Conservation (phyloP, 2,888 invertebrate species). For the Drosophila atripex region DNA sequence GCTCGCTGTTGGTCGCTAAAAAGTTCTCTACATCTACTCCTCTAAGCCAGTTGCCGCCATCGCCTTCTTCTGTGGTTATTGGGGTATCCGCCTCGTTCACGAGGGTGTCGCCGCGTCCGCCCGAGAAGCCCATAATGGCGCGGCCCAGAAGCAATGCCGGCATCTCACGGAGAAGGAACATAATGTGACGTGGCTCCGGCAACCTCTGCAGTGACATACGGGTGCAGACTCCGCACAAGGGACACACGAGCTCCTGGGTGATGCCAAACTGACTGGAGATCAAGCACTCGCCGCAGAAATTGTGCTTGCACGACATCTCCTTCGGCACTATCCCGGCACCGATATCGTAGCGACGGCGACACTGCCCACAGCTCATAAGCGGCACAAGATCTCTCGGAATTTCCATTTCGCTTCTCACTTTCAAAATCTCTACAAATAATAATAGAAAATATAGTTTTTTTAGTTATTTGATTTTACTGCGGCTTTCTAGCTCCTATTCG, state of each 20-base stretch:
- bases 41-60: conserved; percentile 16
- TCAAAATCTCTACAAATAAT: not conserved
- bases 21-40: conserved; percentile 6
- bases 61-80: no score
- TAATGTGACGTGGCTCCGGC: conserved; percentile 5
- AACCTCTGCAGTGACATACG: not conserved
- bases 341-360: conserved; percentile 11
- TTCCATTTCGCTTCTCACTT: conserved; percentile 14
- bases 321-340: conserved; percentile 7
- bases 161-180: conserved; percentile 24
- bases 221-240: conserved; percentile 7
- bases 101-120: not conserved
- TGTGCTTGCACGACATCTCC: conserved; percentile 26
- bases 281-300: conserved; percentile 24
- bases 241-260: conserved; percentile 2
- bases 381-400: conserved; percentile 24
- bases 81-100: not conserved
- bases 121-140: conserved; percentile 9
- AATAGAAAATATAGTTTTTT: not conserved
- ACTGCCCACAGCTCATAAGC: conserved; percentile 28
- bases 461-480: not conserved
- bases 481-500: not conserved
- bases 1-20: conserved; percentile 83
- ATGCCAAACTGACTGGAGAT: not conserved
- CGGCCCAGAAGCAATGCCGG: conserved; percentile 19